Base-by-base conservation (phyloP, 1,140 invertebrate species). In the Parapsyche elsis region DNA sequence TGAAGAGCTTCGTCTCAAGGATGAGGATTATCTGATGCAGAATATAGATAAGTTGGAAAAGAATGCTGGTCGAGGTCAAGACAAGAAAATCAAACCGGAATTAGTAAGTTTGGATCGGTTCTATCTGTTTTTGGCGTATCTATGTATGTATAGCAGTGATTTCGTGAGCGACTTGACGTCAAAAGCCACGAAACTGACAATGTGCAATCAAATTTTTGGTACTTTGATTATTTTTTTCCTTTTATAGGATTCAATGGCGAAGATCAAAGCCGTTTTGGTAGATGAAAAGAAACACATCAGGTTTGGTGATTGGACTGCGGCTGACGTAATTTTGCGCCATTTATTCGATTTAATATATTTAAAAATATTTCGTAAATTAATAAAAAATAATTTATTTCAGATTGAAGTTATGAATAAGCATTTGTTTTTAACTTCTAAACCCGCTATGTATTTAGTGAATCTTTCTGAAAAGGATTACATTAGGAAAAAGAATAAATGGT, bases 401-500 rank as follows among this genome's bases (percentile, higher is more conserved):
- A 98, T 99, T 88, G 98, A 99, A 89, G 89, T 97, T 21, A 89
- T 99, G 49, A 99, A 99, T 87, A 98, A 97, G 88, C 95, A 99
- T 88, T 89, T 99, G 76, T 98, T 99, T 86, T 89, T 99, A 21
- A 99, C 98, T n/a, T 95, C 98, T 0, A 99, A 99, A 87, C 99
- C 99, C 5, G 95, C 97, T 61, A 95, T 99, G 85, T 99, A 99
- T 88, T 89, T 99, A 74, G 94, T 99, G 0, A 99, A 99, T 89
- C 90, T 99, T 53, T 97, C 98, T 0, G 98, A 99, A 87, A 98
- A 98, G 87, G 98, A 99, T 89, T 99, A 98, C 87, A 98, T 98
- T 84, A 93, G 97, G 84, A 99, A 99, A 90, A 99, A 99, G 89
- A 99, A 99, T 87, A 99, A 99, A 91, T 99, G 97, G 97, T 96